A percentile compares a stretch with the other conserved stretches of the same genome.
phyloP scores from a whole-genome alignment of 2,797 vertebrate genomes.

The Acrossocheilus wenchowensis region DNA sequence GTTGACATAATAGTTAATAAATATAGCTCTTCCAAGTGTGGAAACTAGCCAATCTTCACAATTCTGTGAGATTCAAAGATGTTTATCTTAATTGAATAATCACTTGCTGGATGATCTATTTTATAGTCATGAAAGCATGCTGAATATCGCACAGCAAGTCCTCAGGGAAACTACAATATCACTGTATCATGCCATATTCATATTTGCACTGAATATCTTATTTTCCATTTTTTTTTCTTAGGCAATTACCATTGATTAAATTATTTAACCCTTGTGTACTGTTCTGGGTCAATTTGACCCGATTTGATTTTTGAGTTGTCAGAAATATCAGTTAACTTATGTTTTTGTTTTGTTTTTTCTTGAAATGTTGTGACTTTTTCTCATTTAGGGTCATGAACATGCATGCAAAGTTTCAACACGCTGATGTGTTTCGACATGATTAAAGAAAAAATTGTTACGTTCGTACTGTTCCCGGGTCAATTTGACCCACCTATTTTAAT shows the following conservation, averaged over 20 bases:
- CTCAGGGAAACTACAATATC: background rate
- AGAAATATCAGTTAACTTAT: no score
- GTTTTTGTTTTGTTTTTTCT: no score
- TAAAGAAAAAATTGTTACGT: no score
- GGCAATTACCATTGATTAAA: background rate
- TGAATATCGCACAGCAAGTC: background rate
- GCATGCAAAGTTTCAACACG: no score
- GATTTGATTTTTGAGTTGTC: no score
- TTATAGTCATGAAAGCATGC: slow-evolving; percentile 8
- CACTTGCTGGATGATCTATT: slow-evolving; percentile 5
- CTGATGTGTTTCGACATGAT: no score
- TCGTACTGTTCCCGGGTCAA: no score
- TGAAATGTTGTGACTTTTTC: no score
- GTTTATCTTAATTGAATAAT: slow-evolving; percentile 23
- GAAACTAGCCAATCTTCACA: background rate
- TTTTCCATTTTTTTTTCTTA: background rate
- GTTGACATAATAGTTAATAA: background rate
- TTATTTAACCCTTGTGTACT: background rate
- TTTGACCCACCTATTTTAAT: no score
- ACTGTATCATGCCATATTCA: slow-evolving; percentile 12
- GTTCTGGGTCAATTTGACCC: no score
- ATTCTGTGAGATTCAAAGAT: background rate
- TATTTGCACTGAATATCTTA: background rate
- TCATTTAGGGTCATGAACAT: no score
- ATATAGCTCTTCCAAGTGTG: background rate